A percentile compares a stretch with the other conserved stretches of the same genome.
phyloP scores from a whole-genome alignment of 2,113 vertebrate genomes.

The Osmerus mordax region DNA sequence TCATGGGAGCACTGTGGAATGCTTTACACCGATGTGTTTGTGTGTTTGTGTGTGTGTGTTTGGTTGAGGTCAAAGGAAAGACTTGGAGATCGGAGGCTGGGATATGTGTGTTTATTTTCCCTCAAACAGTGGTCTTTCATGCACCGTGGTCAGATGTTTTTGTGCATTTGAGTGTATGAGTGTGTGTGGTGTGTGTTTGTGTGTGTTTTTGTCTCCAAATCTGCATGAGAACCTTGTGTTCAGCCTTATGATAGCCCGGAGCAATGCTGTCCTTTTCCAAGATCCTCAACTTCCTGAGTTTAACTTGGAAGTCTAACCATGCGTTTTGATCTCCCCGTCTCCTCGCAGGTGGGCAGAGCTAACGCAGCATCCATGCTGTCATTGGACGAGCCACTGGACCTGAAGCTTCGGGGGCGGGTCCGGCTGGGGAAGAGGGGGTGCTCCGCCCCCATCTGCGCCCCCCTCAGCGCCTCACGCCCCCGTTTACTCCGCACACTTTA shows the following conservation, averaged over 20 bases:
- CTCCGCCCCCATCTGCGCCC: constrained; percentile 58
- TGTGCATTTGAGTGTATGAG: too few species aligned
- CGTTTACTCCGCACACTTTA: constrained; percentile 70
- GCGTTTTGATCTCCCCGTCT: background rate
- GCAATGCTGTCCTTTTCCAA: too few species aligned
- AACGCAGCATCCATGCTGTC: constrained; percentile 80
- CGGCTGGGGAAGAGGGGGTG: constrained; percentile 53
- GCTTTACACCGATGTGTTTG: background rate
- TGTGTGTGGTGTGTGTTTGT: background rate
- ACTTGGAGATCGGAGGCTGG: too few species aligned
- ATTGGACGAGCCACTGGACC: constrained; percentile 90
- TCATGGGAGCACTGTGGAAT: background rate
- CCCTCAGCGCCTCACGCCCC: constrained; percentile 59
- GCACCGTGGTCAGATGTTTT: background rate
- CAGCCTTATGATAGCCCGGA: too few species aligned
- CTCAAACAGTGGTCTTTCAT: background rate
- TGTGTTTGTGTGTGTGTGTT: background rate
- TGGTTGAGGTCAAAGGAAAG: too few species aligned
- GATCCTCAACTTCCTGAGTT: background rate
- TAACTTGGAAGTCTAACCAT: background rate
- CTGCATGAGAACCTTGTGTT: background rate
- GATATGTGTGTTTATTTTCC: background rate
- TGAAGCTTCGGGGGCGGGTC: constrained; percentile 83
- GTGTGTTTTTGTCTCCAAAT: background rate
- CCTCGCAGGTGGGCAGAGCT: constrained; percentile 43